Percentiles rank a stretch among this genome's conserved stretches.
Conservation (phyloP, 1,140 invertebrate genomes). For the Drosophila melanogaster region Release_6_plus_ISO1_MT NT_033777.3:23535501-23536000, state of each 20-base stretch:
- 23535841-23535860: constrained; percentile 66
- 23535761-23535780: constrained; percentile 86
- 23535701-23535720: constrained; percentile 85
- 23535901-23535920: constrained; percentile 42
- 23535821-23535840: constrained; percentile 86
- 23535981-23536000: constrained; percentile 27
- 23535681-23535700: constrained; percentile 46
- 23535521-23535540: constrained; percentile 48
- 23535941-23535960: constrained; percentile 60
- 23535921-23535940: constrained; percentile 23
- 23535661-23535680: constrained; percentile 62
- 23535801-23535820: constrained; percentile 70
- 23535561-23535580: constrained; percentile 82
- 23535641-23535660: constrained; percentile 86
- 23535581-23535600: constrained; percentile 85
- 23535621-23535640: constrained; percentile 50
- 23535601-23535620: constrained; percentile 87
- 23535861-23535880: constrained; percentile 52
- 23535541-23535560: constrained; percentile 55
- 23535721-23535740: constrained; percentile 86
- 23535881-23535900: constrained; percentile 71
- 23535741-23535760: constrained; percentile 87
- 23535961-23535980: constrained; percentile 66
- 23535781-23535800: constrained; percentile 80
- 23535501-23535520: constrained; percentile 35